Evolutionary conservation across 2,113 vertebrate genomes (phyloP), one percentile per base, ranked within the genome.

Genomic region (Pterocles orientalis): DNA sequence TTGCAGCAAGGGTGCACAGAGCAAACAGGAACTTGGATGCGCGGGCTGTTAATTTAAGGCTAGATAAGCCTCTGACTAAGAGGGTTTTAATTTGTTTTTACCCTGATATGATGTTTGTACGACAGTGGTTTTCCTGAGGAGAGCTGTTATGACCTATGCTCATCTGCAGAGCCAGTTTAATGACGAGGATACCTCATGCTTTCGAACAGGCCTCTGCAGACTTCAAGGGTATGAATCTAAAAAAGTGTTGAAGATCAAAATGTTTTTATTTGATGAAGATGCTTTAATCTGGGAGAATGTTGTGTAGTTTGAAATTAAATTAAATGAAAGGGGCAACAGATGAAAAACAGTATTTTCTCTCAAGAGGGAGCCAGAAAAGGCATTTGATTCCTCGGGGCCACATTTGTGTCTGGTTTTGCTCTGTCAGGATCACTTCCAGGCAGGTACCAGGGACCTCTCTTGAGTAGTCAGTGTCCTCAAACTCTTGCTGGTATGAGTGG

Each of bases 61-160:
- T 90, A 88, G 88, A 88, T 97, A 95, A 92, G 36, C 54, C 89
- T 91, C 83, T 92, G 65, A 90, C 60, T 88, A 93, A 79, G 47
- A 86, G 39, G 24, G 34, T 41, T 88, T 97, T 90, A 60, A 68
- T 85, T 64, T 92, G 75, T 9, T 91, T 78, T 88, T 45, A 47
- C 20, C 21, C 4, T 81, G 47, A 76, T 61, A 84, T 10, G 18
- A 82, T 82, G 61, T 43, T 72, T 45, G 10, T 36, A 64, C 18
- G 36, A 58, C 39, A 92, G 57, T 34, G 68, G 12, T 93, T 84
- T 89, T 92, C n/a, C 80, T 58, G 65, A 68, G 57, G 73, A 90
- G 66, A 58, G 12, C 18, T 79, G 6, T 64, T 92, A 45, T 2
- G 47, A 54, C 64, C 60, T 90, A 3, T 21, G 24, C 26, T 82